Conservation (phyloP, 2,797 vertebrate genomes). For the Hyperoplus immaculatus region DNA sequence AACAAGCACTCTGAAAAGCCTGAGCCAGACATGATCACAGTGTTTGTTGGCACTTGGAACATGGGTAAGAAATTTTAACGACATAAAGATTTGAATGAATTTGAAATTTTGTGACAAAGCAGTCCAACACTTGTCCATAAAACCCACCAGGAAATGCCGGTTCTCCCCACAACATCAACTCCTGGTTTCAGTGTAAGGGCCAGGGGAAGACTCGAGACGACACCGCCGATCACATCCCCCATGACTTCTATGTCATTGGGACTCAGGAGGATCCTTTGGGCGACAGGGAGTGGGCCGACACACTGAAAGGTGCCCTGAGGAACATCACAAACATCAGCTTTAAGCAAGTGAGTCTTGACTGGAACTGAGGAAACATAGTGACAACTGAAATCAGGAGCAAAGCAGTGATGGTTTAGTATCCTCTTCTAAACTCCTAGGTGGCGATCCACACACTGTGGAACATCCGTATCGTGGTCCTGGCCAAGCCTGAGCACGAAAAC, state of each 20-base stretch:
- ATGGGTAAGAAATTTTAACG: constrained; percentile 89
- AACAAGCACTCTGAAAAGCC: constrained; percentile 96
- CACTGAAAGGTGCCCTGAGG: constrained; percentile 88
- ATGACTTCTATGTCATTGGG: constrained; percentile 97
- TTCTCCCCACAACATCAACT: constrained; percentile 91
- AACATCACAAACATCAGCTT: constrained; percentile 95
- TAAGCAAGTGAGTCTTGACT: constrained; percentile 87
- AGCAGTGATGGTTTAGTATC: neutral
- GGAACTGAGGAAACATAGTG: neutral
- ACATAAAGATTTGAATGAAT: neutral
- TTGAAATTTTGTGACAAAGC: neutral
- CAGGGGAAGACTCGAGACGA: constrained; percentile 96
- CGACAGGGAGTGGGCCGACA: constrained; percentile 95
- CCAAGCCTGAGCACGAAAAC: constrained; percentile 96
- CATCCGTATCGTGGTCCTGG: constrained; percentile 94
- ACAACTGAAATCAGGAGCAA: neutral
- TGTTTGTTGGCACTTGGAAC: constrained; percentile 99
- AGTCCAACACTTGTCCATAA: constrained; percentile 45
- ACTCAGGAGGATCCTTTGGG: constrained; percentile 95
- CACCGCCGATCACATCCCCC: constrained; percentile 95
- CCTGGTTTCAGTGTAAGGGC: constrained; percentile 98
- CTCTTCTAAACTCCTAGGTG: constrained; percentile 82
- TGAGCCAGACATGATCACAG: constrained; percentile 97
- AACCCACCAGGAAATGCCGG: constrained; percentile 89
- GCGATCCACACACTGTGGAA: constrained; percentile 97